These are phyloP conservation scores for Oikopleura vanhoeffeni DNA, from an alignment of 23 tunicate species.

Conservation along the genomic window DNA sequence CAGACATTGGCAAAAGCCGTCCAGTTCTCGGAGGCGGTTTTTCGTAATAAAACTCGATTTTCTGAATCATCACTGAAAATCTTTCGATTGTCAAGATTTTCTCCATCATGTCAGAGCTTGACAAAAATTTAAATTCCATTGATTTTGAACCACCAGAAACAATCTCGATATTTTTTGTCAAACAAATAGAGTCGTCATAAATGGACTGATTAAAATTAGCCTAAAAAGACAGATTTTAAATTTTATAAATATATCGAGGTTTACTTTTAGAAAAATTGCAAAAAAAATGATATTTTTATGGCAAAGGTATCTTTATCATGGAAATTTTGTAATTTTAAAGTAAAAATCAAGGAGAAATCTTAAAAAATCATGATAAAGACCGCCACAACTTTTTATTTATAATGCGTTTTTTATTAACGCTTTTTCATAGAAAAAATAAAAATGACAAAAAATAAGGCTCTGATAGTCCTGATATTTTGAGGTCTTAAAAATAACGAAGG, in stretches of 20 bases:
- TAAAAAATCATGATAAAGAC: too few relatives aligned
- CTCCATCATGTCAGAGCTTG: neutral
- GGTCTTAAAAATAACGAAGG: too few relatives aligned
- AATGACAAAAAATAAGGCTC: too few relatives aligned
- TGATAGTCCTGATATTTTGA: too few relatives aligned
- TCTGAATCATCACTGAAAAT: neutral
- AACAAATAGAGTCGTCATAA: neutral
- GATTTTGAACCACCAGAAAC: neutral
- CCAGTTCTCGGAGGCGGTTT: neutral
- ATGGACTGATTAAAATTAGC: neutral
- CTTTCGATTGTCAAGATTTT: neutral
- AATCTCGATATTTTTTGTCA: neutral
- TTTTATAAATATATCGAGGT: too few relatives aligned
- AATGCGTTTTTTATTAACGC: too few relatives aligned
- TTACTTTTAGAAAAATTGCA: too few relatives aligned
- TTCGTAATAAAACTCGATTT: neutral
- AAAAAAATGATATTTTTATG: neutral
- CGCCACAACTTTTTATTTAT: too few relatives aligned
- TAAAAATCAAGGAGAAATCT: neutral
- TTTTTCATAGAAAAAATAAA: too few relatives aligned
- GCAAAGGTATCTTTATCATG: neutral
- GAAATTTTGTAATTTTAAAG: neutral
- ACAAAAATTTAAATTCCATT: neutral
- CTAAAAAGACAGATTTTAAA: too few relatives aligned
- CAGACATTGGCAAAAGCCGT: neutral